phyloP scores from a whole-genome alignment of 2,797 vertebrate species.

The Craterocephalus amniculus region DNA sequence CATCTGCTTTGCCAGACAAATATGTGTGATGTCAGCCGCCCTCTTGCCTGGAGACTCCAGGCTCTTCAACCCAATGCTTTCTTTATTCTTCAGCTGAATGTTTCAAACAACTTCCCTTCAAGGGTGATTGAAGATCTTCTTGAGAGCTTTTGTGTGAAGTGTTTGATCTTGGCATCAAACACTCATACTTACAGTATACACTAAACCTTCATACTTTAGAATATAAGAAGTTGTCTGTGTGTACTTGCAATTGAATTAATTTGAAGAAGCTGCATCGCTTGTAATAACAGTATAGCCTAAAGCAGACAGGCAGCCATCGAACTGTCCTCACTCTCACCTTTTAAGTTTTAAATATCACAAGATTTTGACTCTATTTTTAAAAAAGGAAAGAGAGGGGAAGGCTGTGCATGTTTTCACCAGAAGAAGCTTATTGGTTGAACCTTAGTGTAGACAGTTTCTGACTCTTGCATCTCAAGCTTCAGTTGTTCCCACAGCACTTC shows the following conservation, averaged over 20 bases:
- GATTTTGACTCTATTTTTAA: not conserved
- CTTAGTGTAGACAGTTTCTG: not conserved
- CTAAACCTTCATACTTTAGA: not conserved
- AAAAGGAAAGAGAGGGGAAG: not conserved
- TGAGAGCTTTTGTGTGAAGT: not conserved
- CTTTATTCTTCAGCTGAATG: not conserved
- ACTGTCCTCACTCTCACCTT: not conserved
- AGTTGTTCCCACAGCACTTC: not conserved
- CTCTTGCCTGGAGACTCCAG: not conserved
- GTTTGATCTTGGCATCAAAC: not conserved
- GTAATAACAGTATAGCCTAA: not conserved
- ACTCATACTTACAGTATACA: not conserved
- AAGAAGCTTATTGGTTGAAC: constrained; percentile 6
- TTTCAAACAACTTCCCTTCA: not conserved
- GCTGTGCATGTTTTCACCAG: not conserved
- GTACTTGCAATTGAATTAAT: not conserved
- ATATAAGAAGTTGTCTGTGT: not conserved
- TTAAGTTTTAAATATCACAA: not conserved
- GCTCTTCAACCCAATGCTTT: not conserved
- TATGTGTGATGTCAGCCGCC: not conserved
- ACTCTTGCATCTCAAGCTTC: not conserved
- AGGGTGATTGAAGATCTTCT: not conserved
- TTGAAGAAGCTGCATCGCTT: not conserved
- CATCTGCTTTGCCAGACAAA: not conserved
- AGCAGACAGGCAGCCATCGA: not conserved